Evolutionary conservation across 2,888 invertebrate genomes (phyloP).

Genomic region (Julus scanicus): DNA sequence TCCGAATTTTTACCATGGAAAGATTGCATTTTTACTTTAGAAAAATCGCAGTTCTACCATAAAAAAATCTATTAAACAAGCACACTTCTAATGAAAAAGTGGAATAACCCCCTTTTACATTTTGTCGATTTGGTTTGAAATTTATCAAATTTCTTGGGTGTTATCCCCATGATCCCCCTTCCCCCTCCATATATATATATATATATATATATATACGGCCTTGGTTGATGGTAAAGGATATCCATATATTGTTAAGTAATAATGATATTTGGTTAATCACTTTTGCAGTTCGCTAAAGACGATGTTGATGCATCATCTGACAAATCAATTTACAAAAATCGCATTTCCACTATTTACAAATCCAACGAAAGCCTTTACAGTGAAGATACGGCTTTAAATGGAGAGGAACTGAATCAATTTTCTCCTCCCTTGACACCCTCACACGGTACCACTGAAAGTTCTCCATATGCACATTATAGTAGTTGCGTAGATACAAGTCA

Average conservation of each 20-base stretch:
- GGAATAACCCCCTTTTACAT: too few species aligned
- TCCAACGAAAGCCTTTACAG: constrained; percentile 57
- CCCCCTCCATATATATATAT: too few species aligned
- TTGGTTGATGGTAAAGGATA: too few species aligned
- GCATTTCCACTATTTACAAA: constrained; percentile 53
- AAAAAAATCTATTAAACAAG: constrained; percentile 57
- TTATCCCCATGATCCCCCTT: too few species aligned
- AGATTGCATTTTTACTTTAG: constrained; percentile 21
- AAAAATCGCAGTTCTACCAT: constrained; percentile 27
- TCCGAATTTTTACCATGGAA: too few species aligned
- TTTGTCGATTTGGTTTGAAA: too few species aligned
- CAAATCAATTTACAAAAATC: neutral
- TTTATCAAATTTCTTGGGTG: too few species aligned
- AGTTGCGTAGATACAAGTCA: neutral
- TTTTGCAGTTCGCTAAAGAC: neutral
- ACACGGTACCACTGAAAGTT: neutral
- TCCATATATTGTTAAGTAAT: too few species aligned
- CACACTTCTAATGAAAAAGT: too few species aligned
- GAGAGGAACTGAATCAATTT: constrained; percentile 23
- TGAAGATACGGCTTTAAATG: constrained; percentile 51
- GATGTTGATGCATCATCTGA: neutral
- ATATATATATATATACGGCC: too few species aligned
- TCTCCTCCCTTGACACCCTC: neutral
- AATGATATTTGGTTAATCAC: too few species aligned
- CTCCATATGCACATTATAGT: neutral